A percentile compares a stretch with the other conserved stretches of the same genome.
phyloP scores from a whole-genome alignment of 1,140 invertebrate species.

The Megathymus violae region DNA sequence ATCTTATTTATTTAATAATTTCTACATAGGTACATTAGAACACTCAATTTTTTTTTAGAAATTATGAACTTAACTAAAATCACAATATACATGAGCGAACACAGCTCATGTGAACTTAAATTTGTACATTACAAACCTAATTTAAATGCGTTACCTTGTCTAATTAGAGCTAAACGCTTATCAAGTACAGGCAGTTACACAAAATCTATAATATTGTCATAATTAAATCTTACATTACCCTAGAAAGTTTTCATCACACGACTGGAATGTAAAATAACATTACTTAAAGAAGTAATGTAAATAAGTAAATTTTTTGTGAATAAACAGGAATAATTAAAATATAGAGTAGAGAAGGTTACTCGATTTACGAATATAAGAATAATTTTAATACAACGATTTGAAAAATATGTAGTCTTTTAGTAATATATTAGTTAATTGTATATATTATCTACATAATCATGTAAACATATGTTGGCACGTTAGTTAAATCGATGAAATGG shows the following conservation, averaged over 20 bases:
- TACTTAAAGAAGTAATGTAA: conserved; percentile 12
- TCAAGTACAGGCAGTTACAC: conserved; percentile 62
- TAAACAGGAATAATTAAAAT: conserved; percentile 19
- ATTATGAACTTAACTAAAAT: conserved; percentile 48
- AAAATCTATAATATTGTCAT: conserved; percentile 68
- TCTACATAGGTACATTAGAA: conserved; percentile 22
- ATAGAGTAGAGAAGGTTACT: conserved; percentile 7
- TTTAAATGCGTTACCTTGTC: conserved; percentile 74
- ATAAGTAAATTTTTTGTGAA: conserved; percentile 17
- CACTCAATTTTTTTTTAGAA: conserved; percentile 39
- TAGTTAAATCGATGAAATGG: not conserved
- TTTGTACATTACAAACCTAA: conserved; percentile 77
- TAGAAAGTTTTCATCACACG: conserved; percentile 50
- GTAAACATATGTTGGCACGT: not conserved
- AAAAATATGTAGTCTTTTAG: too few species aligned
- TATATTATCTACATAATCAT: not conserved
- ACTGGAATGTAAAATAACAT: conserved; percentile 53
- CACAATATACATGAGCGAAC: conserved; percentile 69
- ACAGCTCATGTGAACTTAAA: conserved; percentile 67
- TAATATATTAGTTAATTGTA: too few species aligned
- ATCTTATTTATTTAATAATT: conserved; percentile 15
- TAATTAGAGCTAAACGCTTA: conserved; percentile 49
- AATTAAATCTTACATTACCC: conserved; percentile 37
- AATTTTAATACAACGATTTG: not conserved
- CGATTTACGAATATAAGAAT: conserved; percentile 12